Percentiles rank a stretch among this genome's conserved stretches.
Conservation (phyloP, 2,888 invertebrate genomes). For the Iphiclides podalirius region DNA sequence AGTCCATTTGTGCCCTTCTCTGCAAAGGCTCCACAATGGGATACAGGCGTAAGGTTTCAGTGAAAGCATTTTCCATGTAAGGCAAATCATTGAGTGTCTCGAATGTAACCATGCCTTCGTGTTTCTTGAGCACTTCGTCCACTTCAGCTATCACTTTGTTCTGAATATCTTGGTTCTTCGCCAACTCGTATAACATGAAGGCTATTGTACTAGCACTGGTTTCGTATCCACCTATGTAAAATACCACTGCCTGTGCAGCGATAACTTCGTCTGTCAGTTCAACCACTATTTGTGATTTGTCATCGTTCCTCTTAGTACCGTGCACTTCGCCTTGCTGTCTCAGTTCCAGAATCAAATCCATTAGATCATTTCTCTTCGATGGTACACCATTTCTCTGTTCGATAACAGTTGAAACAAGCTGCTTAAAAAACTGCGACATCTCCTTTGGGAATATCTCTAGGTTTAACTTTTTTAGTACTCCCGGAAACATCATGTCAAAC, state of each 20-base stretch:
- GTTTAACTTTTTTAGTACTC: constrained; percentile 39
- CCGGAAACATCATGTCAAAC: constrained; percentile 44
- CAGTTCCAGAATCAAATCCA: constrained; percentile 48
- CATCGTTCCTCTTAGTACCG: constrained; percentile 26
- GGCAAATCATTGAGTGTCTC: constrained; percentile 53
- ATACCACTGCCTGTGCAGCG: constrained; percentile 60
- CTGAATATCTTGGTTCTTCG: constrained; percentile 54
- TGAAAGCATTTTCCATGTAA: constrained; percentile 39
- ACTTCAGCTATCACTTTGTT: constrained; percentile 34
- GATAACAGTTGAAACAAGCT: constrained; percentile 36
- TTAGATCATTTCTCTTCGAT: constrained; percentile 44
- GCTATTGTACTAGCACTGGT: constrained; percentile 60
- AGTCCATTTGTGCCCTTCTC: constrained; percentile 46
- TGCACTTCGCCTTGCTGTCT: constrained; percentile 37
- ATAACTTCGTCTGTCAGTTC: constrained; percentile 48
- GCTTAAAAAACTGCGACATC: constrained; percentile 33
- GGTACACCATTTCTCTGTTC: constrained; percentile 41
- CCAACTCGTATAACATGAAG: constrained; percentile 51
- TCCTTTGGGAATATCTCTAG: constrained; percentile 35
- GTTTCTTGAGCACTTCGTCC: constrained; percentile 37
- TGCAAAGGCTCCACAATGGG: constrained; percentile 58
- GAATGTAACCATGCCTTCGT: constrained; percentile 51
- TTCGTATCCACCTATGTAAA: constrained; percentile 66
- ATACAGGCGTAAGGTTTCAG: constrained; percentile 60
- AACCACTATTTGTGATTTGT: constrained; percentile 31